phyloP scores from a whole-genome alignment of 1,140 invertebrate genomes.

The Whitmania pigra region DNA sequence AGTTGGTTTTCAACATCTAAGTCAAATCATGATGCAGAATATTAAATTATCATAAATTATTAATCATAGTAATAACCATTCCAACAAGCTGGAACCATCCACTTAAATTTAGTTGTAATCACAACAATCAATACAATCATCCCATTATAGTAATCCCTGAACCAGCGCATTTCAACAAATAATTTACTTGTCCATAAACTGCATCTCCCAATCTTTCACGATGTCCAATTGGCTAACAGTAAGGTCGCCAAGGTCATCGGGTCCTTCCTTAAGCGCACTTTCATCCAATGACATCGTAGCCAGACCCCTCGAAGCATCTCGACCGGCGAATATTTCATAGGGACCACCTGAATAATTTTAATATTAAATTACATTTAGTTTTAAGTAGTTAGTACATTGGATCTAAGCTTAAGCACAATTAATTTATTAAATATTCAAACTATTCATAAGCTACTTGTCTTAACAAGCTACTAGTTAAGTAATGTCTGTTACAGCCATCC shows the following conservation, averaged over 20 bases:
- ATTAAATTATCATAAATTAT: too few relatives aligned
- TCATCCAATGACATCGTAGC: constrained; percentile 62
- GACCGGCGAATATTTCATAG: constrained; percentile 74
- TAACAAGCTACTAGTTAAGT: too few relatives aligned
- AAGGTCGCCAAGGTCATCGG: constrained; percentile 89
- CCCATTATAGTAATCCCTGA: too few relatives aligned
- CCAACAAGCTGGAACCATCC: too few relatives aligned
- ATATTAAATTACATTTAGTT: background rate
- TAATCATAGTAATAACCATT: too few relatives aligned
- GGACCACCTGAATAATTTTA: constrained; percentile 55
- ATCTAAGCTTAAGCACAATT: background rate
- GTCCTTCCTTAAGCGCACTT: constrained; percentile 61
- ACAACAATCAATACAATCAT: too few relatives aligned
- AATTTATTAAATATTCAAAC: too few relatives aligned
- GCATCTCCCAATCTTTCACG: constrained; percentile 86
- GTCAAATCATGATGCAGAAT: too few relatives aligned
- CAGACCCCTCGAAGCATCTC: constrained; percentile 74
- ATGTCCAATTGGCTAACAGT: constrained; percentile 55
- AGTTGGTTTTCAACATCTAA: too few relatives aligned
- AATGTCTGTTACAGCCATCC: background rate
- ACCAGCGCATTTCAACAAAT: background rate
- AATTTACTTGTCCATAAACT: constrained; percentile 66
- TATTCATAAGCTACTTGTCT: too few relatives aligned
- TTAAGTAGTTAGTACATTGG: background rate
- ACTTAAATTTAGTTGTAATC: too few relatives aligned